Base-by-base conservation (phyloP, 1,140 invertebrate species). In the Drosophila burlai region DNA sequence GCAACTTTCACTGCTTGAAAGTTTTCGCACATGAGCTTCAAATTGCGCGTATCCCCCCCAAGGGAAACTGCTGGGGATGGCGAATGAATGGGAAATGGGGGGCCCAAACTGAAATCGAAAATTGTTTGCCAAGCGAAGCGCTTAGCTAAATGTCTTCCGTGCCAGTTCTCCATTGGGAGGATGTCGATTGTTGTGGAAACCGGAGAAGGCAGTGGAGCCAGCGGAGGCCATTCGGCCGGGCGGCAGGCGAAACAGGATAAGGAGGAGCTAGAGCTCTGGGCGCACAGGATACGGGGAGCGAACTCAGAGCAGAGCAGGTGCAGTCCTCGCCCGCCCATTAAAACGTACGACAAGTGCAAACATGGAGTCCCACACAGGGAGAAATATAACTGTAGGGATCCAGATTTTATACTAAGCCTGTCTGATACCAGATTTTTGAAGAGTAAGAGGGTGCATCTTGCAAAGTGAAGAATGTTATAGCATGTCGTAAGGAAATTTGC, bases 141-240 rank as follows among this genome's bases (percentile, higher is more conserved):
- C 81, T 87, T 87, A 89, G 84, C 84, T 81, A 89, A 87, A 87
- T 87, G 84, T 87, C 85, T 87, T 87, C 84, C 84, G 84, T 87
- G 81, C 81, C 81, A 81, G 84, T 75, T 89, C 82, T 72, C 78
- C 76, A 66, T 40, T 63, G 84, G 76, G 76, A 83, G 83, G 77
- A 87, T 84, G 81, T 87, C 74, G 76, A 74, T 87, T 71, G 68
- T 79, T 79, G 76, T 60, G 57, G 66, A 26, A 55, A 52, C 43
- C 47, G 34, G 26, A 16, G 18, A 38, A 49, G 42, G 21, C 34
- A 42, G 38, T 21, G 21, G 36, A 61, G 26, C 24, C 26, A 21
- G 46, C 4, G 24, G 26, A 29, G 47, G 47, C 16, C 16, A 3
- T 16, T 4, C 16, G 47, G 13, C 49, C 2, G n/a, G 50, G 50